A percentile compares a stretch with the other conserved stretches of the same genome.
phyloP scores from a whole-genome alignment of 2,797 vertebrate genomes.

The Triplophysa yarkandensis region DNA sequence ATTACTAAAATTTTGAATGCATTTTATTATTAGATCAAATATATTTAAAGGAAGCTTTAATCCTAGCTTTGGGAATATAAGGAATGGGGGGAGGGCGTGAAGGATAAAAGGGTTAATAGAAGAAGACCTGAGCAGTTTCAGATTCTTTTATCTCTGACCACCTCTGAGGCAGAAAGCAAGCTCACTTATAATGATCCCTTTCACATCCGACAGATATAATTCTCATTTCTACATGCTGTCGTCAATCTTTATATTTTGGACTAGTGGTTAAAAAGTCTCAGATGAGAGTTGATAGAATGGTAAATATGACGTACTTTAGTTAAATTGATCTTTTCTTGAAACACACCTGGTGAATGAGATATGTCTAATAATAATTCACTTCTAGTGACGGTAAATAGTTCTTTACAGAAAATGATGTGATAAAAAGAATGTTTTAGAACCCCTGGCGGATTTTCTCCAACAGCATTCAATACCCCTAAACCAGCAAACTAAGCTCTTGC shows the following conservation, averaged over 20 bases:
- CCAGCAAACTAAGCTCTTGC: neutral
- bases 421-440: too few species aligned
- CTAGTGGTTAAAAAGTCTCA: neutral
- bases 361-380: too few species aligned
- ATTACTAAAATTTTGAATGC: too few species aligned
- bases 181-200: conserved; percentile 35
- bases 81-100: neutral
- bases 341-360: neutral
- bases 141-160: conserved; percentile 33
- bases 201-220: conserved; percentile 11
- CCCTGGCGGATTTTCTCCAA: too few species aligned
- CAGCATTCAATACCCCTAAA: neutral
- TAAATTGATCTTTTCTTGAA: neutral
- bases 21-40: neutral
- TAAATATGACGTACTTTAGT: neutral
- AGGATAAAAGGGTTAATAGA: conserved; percentile 41
- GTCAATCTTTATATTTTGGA: neutral
- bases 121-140: conserved; percentile 1
- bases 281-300: neutral
- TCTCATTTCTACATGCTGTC: neutral
- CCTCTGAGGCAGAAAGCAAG: conserved; percentile 28
- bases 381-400: too few species aligned
- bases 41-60: neutral
- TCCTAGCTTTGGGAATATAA: conserved; percentile 11
- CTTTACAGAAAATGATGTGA: too few species aligned